These are phyloP conservation scores for Diloba caeruleocephala DNA, from an alignment of 2,888 invertebrate genomes.

Conservation along the genomic window DNA sequence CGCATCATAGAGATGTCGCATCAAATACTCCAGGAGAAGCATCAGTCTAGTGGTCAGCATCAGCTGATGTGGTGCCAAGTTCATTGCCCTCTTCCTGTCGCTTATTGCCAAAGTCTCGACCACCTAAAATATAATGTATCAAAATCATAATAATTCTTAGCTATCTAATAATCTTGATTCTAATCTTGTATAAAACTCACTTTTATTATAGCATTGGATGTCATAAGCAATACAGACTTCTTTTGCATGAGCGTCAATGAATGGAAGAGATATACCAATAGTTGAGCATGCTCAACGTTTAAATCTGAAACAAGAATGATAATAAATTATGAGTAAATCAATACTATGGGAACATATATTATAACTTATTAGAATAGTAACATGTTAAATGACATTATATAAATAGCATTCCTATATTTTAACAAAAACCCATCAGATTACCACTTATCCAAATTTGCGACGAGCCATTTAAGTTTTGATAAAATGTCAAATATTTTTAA, in stretches of 20 bases:
- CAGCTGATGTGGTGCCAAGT: slow-evolving; percentile 90
- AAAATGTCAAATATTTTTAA: background rate
- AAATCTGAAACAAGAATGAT: slow-evolving; percentile 90
- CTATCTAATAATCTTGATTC: too few species aligned
- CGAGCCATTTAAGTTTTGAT: slow-evolving; percentile 45
- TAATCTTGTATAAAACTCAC: slow-evolving; percentile 67
- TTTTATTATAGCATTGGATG: slow-evolving; percentile 91
- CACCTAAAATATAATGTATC: slow-evolving; percentile 64
- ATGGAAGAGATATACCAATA: slow-evolving; percentile 97
- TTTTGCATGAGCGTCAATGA: slow-evolving; percentile 98
- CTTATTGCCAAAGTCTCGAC: slow-evolving; percentile 81
- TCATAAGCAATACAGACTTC: slow-evolving; percentile 96
- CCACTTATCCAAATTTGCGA: slow-evolving; percentile 44
- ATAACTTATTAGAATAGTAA: too few species aligned
- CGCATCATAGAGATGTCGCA: slow-evolving; percentile 98
- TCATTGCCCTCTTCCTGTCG: slow-evolving; percentile 78
- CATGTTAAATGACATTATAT: slow-evolving; percentile 47
- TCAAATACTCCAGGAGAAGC: slow-evolving; percentile 97
- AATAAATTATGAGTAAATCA: background rate
- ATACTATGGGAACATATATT: too few species aligned
- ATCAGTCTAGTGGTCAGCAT: slow-evolving; percentile 95
- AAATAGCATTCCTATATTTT: slow-evolving; percentile 60
- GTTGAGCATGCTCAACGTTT: slow-evolving; percentile 98
- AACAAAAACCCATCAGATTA: slow-evolving; percentile 44
- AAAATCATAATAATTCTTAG: too few species aligned